Base-by-base conservation (phyloP, 1,140 invertebrate genomes). In the Rhagoletis zephyria region DNA sequence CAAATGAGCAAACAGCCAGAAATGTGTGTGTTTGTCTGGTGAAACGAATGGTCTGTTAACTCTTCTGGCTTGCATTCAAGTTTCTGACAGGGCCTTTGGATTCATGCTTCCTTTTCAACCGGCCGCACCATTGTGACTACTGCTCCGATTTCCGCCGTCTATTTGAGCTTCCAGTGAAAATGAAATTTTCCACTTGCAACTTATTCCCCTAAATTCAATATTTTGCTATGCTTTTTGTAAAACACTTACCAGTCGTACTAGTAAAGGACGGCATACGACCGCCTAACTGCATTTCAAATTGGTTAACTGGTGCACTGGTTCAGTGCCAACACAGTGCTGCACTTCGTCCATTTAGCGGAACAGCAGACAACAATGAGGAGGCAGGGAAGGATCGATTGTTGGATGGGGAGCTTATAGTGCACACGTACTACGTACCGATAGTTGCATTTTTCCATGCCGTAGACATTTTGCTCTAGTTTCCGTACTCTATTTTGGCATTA, bases 391-490 rank as follows among this genome's bases (percentile, higher is more conserved):
- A 77, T 77, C 70, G 30, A 77, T 51, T 77, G 40, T 10, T 30
- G 70, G 12, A n/a, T 77, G 14, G 70, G 16, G 30, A 77, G 30
- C 70, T 48, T 77, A 81, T 4, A 16, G n/a, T 48, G 70, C n/a
- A 51, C 16, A 16, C 48, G 45, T 51, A 81, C 48, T 19, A 19
- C n/a, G 7, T 63, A 63, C 30, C 48, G 48, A 30, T 63, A 81
- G 19, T n/a, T 59, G 9, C 1, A 9, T 81, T 56, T 81, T 51
- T 51, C 42, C 56, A 14, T 59, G 5, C 5, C 48, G 16, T n/a
- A 30, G 74, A 81, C 74, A 56, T 48, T 81, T 81, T 81, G 48
- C 48, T 56, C 74, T 48, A 81, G 67, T 81, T 81, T 81, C 6
- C 74, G 6, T 56, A 56, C 5, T 56, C 5, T 0, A 56, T 5